Base-by-base conservation (phyloP, 2,888 invertebrate species). In the Drosophila conformis region DNA sequence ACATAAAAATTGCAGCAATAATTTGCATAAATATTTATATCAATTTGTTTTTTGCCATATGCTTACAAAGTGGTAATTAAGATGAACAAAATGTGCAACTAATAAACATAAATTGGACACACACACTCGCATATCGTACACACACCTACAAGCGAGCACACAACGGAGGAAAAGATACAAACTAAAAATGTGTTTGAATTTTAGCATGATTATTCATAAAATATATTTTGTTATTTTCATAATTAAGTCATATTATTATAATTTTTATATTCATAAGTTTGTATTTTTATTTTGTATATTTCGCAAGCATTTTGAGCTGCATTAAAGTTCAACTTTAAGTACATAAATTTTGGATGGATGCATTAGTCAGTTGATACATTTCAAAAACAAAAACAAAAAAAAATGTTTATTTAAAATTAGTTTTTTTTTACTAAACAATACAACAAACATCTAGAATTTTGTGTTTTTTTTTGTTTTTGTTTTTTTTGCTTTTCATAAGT, bases 341-440 rank as follows among this genome's bases (percentile, higher is more conserved):
- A 76, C 80, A 80, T 78, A 69, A 73, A 75, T 74, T 80, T 78
- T 78, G 74, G 81, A 78, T 78, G 80, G 78, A 78, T 73, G 80
- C 80, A 69, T 77, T 80, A 80, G 78, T 80, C 77, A 80, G 78
- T 78, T 78, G 68, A 67, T 80, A 72, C 76, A 59, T 79, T 63
- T 35, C 36, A 63, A 59, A 48, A 74, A 68, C 68, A 13, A 59
- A 38, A 40, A 40, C 27, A 59, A 36, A 61, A 53, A 48, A 42
- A 31, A 38, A 27, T 56, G 10, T 40, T 4, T 64, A 56, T 33
- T 21, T 33, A 38, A 54, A 70, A 70, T 61, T 48, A 29, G 31
- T 10, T 38, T 46, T 42, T 35, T 56, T 62, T 70, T 49, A 61
- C 59, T 61, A 80, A 66, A 68, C 76, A 78, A 78, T 60, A 68